Evolutionary conservation across 2,797 vertebrate species (phyloP).

Genomic region (Cyclura pinguis): DNA sequence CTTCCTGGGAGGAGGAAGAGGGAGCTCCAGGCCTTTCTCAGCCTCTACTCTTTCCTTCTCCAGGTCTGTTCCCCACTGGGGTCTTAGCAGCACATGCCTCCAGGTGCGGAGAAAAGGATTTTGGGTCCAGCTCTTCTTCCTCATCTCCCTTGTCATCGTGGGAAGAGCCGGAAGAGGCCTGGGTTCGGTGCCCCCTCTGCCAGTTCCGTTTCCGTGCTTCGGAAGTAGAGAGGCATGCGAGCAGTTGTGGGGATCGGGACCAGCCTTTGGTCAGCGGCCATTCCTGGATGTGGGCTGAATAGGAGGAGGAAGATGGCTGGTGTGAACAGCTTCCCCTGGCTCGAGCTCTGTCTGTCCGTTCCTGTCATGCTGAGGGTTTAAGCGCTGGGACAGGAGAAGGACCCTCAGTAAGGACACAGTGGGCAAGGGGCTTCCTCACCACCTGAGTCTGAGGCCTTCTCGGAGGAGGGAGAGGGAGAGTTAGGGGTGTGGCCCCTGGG

Average conservation of each 20-base stretch:
- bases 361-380: no score
- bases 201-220: slow-evolving; percentile 63
- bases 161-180: background rate
- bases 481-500: no score
- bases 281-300: slow-evolving; percentile 54
- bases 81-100: slow-evolving; percentile 77
- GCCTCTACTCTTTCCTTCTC: background rate
- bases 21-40: fast-evolving
- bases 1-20: no score
- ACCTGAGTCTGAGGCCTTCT: no score
- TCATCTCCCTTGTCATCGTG: background rate
- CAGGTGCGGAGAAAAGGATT: slow-evolving; percentile 75
- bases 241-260: slow-evolving; percentile 75
- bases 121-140: fast-evolving
- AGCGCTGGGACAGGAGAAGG: no score
- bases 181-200: slow-evolving; percentile 80
- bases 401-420: no score
- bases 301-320: background rate
- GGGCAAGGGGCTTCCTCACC: no score
- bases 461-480: no score
- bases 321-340: no score
- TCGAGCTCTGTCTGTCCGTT: no score
- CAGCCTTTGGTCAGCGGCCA: background rate
- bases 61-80: slow-evolving; percentile 75
- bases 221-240: slow-evolving; percentile 79